Evolutionary conservation across 2,797 vertebrate species (phyloP).

Genomic region (Esox lucius): DNA sequence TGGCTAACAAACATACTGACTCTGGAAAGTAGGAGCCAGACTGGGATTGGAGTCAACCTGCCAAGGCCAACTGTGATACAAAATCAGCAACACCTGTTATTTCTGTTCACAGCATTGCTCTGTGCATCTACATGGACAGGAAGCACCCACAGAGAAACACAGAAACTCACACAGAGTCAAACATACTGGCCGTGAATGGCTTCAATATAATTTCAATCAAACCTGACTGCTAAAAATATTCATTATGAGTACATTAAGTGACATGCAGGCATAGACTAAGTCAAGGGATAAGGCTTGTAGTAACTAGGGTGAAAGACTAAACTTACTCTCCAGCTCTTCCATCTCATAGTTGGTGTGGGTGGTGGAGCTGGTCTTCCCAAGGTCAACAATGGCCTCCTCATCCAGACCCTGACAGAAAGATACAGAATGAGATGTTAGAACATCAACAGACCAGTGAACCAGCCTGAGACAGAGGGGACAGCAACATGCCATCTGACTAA

Average conservation of each 20-base stretch:
- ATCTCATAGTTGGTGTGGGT: constrained; percentile 90
- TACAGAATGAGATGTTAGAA: constrained; percentile 1
- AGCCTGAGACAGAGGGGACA: background rate
- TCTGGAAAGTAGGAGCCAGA: background rate
- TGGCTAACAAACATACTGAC: background rate
- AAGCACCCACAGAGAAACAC: background rate
- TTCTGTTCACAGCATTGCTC: constrained; percentile 3
- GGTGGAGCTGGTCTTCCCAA: constrained; percentile 92
- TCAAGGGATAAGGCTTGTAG: background rate
- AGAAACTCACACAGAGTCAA: background rate
- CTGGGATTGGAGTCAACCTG: background rate
- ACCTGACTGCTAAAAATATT: background rate
- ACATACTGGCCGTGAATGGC: background rate
- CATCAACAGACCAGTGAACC: background rate
- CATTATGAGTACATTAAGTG: background rate
- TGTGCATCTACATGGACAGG: background rate
- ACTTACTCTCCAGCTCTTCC: constrained; percentile 96
- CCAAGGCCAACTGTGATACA: constrained; percentile 15
- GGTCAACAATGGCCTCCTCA: constrained; percentile 96
- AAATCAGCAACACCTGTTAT: constrained; percentile 18
- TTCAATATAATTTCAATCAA: background rate
- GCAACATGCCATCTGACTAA: no score
- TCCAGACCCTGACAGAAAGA: constrained; percentile 82
- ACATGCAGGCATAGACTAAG: background rate
- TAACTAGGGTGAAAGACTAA: background rate